Base-by-base conservation (phyloP, 2,113 vertebrate species). In the Passer domesticus region DNA sequence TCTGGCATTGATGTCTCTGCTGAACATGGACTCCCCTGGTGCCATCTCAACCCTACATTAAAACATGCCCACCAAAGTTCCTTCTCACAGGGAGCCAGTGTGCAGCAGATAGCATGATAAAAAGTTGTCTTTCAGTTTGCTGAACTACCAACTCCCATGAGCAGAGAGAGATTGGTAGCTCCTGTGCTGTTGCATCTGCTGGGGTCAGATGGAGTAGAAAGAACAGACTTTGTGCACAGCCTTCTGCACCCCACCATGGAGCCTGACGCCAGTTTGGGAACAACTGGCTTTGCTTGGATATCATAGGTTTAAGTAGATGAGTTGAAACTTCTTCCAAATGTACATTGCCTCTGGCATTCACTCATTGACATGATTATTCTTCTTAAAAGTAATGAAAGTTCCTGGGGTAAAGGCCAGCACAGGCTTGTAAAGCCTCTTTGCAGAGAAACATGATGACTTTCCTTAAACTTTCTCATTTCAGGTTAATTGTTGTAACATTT, bases 1-100 rank as follows among this genome's bases (percentile, higher is more conserved):
- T 25, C 6, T 1, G 0, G 6, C 24, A 15, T 8, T 0, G 1
- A 28, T 8, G 1, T 19, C 10, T 58, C 72, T 72, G 52, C 5
- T 13, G 49, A 72, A 9, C 15, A 15, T 6, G 31, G 39, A 39
- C 11, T 37, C 3, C 11, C 20, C 8, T 3, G 15, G 8, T 53
- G 46, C 21, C 33, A 69, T 39, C 46, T 67, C 56, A 62, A 25
- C 27, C 31, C 22, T 14, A 5, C 18, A 28, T 37, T 31, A 9
- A 24, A 25, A 23, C 2, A 6, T 2, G 1, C 10, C 30, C 33
- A 17, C 17, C 12, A 66, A 12, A 20, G 17, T 28, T 60, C 20
- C 25, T 39, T 12, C 58, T 39, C 52, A 44, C 0, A 5, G 23
- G 24, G 24, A 33, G 17, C 8, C 30, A 41, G 9, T 9, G 7